These are phyloP conservation scores for Leucopsar rothschildi DNA, from an alignment of 2,113 vertebrate species.

Conservation along the genomic window DNA sequence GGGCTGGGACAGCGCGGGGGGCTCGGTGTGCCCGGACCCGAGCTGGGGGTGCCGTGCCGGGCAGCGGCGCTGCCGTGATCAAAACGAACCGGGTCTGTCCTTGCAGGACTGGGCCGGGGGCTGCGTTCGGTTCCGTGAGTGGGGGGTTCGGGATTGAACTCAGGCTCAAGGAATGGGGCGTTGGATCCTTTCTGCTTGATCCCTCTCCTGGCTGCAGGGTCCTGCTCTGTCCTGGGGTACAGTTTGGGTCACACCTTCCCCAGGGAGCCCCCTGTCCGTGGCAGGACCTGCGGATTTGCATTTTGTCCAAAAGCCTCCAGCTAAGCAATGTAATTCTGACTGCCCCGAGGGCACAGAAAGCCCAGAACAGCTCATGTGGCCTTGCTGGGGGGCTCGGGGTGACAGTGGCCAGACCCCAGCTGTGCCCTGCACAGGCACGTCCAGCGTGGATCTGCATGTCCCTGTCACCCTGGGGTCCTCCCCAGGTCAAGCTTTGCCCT, in stretches of 20 bases:
- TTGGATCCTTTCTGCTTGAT: too few relatives aligned
- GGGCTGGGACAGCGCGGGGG: too few relatives aligned
- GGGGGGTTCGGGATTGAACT: too few relatives aligned
- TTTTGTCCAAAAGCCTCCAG: too few relatives aligned
- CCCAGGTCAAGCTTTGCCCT: too few relatives aligned
- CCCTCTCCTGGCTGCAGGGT: neutral
- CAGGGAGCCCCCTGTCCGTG: accelerated
- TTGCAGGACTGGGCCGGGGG: too few relatives aligned
- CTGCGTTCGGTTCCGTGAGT: too few relatives aligned
- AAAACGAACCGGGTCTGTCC: too few relatives aligned
- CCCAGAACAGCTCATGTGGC: neutral
- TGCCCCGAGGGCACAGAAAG: neutral
- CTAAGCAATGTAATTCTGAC: accelerated
- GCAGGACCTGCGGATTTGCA: neutral
- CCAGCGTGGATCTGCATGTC: accelerated
- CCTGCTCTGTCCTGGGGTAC: neutral
- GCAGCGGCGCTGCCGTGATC: too few relatives aligned
- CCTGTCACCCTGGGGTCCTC: accelerated
- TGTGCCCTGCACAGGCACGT: accelerated
- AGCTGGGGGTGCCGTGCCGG: too few relatives aligned
- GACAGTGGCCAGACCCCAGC: neutral
- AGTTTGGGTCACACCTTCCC: neutral
- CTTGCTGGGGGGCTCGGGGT: neutral
- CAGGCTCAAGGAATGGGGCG: too few relatives aligned
- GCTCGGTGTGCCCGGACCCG: too few relatives aligned